Conservation (phyloP, 2,113 vertebrate genomes). For the Ursus arctos region DNA sequence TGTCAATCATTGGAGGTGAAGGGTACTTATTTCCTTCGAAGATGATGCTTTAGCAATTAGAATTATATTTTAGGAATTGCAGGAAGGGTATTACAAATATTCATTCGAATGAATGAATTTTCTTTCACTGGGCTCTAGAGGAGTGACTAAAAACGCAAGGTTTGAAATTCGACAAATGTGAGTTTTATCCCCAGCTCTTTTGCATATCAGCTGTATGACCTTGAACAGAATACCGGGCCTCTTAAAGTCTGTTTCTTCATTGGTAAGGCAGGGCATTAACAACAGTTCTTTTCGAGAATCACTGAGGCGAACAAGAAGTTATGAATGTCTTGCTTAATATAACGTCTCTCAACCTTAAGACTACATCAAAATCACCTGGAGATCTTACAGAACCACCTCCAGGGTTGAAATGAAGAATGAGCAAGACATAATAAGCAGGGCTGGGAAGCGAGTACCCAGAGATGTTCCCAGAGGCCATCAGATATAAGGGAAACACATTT, state of each 20-base stretch:
- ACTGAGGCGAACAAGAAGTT: background rate
- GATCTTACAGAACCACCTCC: background rate
- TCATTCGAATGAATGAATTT: slow-evolving; percentile 19
- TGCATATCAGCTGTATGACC: background rate
- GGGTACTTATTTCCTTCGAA: background rate
- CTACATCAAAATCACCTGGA: slow-evolving; percentile 31
- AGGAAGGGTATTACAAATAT: background rate
- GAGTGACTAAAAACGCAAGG: background rate
- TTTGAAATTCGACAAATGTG: slow-evolving; percentile 35
- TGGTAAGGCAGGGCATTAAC: slow-evolving; percentile 8
- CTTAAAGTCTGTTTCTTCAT: slow-evolving; percentile 9
- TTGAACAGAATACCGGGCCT: background rate
- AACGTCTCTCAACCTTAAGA: background rate
- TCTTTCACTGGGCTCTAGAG: background rate
- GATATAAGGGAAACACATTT: background rate
- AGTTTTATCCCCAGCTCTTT: background rate
- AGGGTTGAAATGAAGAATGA: background rate
- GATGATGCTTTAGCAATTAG: background rate
- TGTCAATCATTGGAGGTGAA: background rate
- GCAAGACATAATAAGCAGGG: background rate
- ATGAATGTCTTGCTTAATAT: background rate
- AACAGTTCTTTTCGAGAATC: slow-evolving; percentile 35
- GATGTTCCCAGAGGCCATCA: background rate
- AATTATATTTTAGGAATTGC: background rate
- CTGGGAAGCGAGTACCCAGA: background rate